Percentiles rank a stretch among this genome's conserved stretches.
phyloP scores from a whole-genome alignment of 2,113 vertebrate species.

The Hemicordylus capensis region DNA sequence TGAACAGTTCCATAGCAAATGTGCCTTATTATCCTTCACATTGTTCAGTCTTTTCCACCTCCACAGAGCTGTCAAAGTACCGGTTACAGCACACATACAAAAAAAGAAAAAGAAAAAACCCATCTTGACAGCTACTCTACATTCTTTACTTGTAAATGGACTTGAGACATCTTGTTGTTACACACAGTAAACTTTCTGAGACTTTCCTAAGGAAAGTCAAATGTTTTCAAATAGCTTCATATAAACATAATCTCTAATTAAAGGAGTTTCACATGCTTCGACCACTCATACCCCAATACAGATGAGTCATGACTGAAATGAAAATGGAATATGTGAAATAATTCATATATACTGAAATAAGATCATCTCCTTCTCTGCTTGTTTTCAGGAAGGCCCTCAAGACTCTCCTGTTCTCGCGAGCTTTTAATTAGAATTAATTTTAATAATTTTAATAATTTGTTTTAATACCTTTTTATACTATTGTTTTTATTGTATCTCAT shows the following conservation, averaged over 20 bases:
- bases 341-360: too few species aligned
- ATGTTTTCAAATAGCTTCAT: constrained; percentile 1
- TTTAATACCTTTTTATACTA: too few species aligned
- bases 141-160: constrained; percentile 48
- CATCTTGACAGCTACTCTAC: constrained; percentile 42
- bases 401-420: too few species aligned
- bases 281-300: not conserved
- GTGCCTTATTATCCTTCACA: constrained; percentile 60
- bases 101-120: constrained; percentile 16
- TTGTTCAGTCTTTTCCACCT: constrained; percentile 59
- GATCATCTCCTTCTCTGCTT: too few species aligned
- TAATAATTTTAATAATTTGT: too few species aligned
- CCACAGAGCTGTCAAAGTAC: constrained; percentile 62
- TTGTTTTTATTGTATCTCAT: too few species aligned
- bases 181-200: constrained; percentile 48
- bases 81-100: constrained; percentile 39
- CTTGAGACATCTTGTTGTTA: constrained; percentile 60
- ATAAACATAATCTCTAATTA: not conserved
- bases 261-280: constrained; percentile 10
- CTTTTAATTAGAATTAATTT: too few species aligned
- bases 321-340: too few species aligned
- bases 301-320: not conserved
- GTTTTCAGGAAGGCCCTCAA: too few species aligned
- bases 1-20: constrained; percentile 59
- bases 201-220: not conserved